Base-by-base conservation (phyloP, 1,140 invertebrate genomes). In the Choristoneura fumiferana region DNA sequence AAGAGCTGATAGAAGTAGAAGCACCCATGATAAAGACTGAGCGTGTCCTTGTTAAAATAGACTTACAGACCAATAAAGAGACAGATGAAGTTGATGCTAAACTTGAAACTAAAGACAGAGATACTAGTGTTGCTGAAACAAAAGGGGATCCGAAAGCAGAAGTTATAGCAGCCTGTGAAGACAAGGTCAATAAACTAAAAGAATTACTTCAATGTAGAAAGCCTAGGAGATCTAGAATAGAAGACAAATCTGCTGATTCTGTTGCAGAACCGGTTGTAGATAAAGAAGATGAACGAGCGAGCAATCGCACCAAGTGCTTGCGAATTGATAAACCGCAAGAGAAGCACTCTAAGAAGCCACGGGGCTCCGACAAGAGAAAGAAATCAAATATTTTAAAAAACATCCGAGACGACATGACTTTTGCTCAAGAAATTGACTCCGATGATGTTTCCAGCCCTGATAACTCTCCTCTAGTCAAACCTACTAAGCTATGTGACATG, bases 161-260 rank as follows among this genome's bases (percentile, higher is more conserved):
- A 53, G 45, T 81, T 52, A 68, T 84, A 4, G 43, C 65, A n/a
- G 71, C 81, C 1, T 87, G 84, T 70, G 81, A 87, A 53, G 80
- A 82, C 37, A 87, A 87, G 70, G 49, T 87, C 12, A 69, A 55
- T 15, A 76, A 73, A 62, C 49, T 85, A n/a, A 84, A 84, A 65
- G 67, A 71, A 0, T 60, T 85, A 9, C 54, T 87, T 12, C 63
- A 76, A 57, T 35, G 70, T 15, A 73, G 70, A 59, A 12, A 57
- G 43, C 62, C 63, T 29, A 68, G 63, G 17, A 76, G 65, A 22
- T 18, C 54, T 13, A 60, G 61, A 10, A 8, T 22, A 15, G n/a
- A 29, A 3, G 22, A 37, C 1, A 57, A 49, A 12, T 52, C 43
- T 56, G 14, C 43, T 1, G 55, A 40, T 57, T 54, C 53, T 45